These are phyloP conservation scores for Bombus sibiricus DNA, from an alignment of 1,140 invertebrate species.

Conservation along the genomic window DNA sequence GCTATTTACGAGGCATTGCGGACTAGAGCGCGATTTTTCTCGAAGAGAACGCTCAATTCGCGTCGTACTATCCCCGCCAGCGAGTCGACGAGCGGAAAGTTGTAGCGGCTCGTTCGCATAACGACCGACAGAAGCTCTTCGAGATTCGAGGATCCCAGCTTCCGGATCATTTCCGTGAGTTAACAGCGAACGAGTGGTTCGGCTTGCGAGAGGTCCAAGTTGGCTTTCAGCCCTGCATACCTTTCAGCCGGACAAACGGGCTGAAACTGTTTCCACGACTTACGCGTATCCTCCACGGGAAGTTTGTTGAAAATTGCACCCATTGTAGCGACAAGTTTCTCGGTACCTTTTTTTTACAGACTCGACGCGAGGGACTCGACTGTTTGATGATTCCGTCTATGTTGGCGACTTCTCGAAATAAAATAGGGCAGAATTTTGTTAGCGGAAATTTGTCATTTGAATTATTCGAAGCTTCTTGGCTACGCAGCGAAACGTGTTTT, in stretches of 20 bases:
- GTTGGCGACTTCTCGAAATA: background rate
- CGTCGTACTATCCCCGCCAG: constrained; percentile 16
- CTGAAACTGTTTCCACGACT: constrained; percentile 42
- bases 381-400: background rate
- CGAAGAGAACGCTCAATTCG: constrained; percentile 48
- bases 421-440: constrained; percentile 16
- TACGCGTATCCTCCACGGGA: constrained; percentile 33
- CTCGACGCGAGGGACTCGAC: too few species aligned
- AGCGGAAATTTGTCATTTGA: background rate
- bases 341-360: background rate
- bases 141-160: constrained; percentile 49
- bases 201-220: constrained; percentile 23
- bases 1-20: constrained; percentile 31
- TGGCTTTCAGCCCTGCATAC: constrained; percentile 51
- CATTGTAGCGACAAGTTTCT: constrained; percentile 21
- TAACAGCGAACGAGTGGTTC: constrained; percentile 53
- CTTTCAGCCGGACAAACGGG: constrained; percentile 38
- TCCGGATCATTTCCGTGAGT: constrained; percentile 73
- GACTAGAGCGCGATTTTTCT: constrained; percentile 40
- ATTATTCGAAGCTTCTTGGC: constrained; percentile 20
- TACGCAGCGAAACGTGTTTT: background rate
- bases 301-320: constrained; percentile 26
- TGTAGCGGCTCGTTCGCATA: constrained; percentile 57
- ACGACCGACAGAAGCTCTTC: constrained; percentile 56
- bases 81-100: constrained; percentile 59